Evolutionary conservation across 2,888 invertebrate species (phyloP).

Genomic region (Sminthurinus aureus): DNA sequence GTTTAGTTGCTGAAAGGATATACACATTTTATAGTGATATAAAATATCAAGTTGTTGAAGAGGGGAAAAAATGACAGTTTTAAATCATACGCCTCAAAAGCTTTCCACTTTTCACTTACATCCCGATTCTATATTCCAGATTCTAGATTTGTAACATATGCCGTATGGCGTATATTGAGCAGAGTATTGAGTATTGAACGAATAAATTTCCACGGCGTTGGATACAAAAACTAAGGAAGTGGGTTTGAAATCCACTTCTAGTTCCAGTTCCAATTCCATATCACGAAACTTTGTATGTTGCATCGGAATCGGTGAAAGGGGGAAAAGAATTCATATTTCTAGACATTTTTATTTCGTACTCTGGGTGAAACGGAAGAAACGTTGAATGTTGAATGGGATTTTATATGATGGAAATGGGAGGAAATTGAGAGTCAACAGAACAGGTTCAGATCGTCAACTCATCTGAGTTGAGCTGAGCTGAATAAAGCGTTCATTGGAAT

Average conservation of each 20-base stretch:
- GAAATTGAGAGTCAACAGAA: neutral
- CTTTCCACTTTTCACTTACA: neutral
- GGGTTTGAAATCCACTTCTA: too few relatives aligned
- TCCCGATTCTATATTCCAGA: too few relatives aligned
- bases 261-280: too few relatives aligned
- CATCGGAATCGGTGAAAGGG: neutral
- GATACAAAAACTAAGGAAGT: too few relatives aligned
- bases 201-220: slow-evolving; percentile 33
- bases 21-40: neutral
- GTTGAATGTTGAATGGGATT: neutral
- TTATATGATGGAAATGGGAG: neutral
- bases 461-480: too few relatives aligned
- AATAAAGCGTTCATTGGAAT: slow-evolving; percentile 36
- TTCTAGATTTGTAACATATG: too few relatives aligned
- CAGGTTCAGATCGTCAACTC: neutral
- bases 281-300: neutral
- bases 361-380: neutral
- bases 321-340: neutral
- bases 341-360: neutral
- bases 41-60: neutral
- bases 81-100: slow-evolving; percentile 42
- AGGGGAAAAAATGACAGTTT: slow-evolving; percentile 20
- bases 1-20: neutral
- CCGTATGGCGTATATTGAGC: too few relatives aligned
- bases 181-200: slow-evolving; percentile 33